phyloP scores from a whole-genome alignment of 2,113 vertebrate genomes.

The Callopanchax toddi region DNA sequence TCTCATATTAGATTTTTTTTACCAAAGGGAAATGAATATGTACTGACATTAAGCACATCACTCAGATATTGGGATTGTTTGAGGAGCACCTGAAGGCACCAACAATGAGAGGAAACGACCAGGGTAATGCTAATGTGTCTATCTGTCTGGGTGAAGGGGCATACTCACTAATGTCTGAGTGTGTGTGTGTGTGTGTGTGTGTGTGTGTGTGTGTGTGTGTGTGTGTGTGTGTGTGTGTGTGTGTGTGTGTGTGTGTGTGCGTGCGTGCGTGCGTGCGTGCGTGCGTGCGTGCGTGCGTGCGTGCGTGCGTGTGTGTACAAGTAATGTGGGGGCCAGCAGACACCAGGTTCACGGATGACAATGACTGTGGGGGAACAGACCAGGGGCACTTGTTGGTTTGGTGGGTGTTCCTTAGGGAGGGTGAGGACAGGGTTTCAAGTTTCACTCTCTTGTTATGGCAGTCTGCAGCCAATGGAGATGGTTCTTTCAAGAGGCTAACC shows the following conservation, averaged over 20 bases:
- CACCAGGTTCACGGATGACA: constrained; percentile 67
- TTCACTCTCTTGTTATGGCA: constrained; percentile 71
- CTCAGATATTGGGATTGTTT: neutral
- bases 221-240: no score
- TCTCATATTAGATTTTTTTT: no score
- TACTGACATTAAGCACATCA: neutral
- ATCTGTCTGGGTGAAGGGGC: constrained; percentile 20
- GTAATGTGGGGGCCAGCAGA: constrained; percentile 53
- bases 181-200: constrained; percentile 18
- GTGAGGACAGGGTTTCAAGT: constrained; percentile 62
- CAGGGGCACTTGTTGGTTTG: constrained; percentile 34
- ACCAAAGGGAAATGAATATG: neutral
- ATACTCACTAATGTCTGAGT: no score
- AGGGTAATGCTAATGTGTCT: constrained; percentile 23
- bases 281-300: constrained; percentile 12
- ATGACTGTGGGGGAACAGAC: constrained; percentile 60
- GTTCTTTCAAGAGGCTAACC: constrained; percentile 77
- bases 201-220: constrained; percentile 19
- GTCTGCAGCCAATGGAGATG: constrained; percentile 71
- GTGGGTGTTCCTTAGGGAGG: constrained; percentile 59
- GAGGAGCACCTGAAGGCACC: constrained; percentile 44
- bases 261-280: neutral
- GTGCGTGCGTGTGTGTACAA: constrained; percentile 28
- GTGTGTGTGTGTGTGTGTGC: no score
- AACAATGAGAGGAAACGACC: neutral